Evolutionary conservation across 2,797 vertebrate species (phyloP), one percentile per base, ranked within the genome.

Genomic region (Hemitrygon akajei): DNA sequence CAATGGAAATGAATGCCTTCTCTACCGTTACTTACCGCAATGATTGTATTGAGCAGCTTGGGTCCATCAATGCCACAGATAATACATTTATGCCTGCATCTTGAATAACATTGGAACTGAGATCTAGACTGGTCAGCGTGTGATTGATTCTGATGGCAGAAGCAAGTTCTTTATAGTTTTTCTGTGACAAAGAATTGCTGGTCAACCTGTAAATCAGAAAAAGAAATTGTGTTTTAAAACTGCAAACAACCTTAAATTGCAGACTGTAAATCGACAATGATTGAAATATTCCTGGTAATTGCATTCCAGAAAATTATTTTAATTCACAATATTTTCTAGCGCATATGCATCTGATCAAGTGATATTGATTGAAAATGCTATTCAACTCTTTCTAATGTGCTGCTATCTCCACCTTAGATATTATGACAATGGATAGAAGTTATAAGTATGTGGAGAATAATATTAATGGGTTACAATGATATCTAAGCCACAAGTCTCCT

Each of bases 21-120:
- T 69, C 10, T 63, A 37, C 69, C 6, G 66, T 69, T 69, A 20
- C 86, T 89, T 89, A 89, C 86, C 20, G 0, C n/a, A 89, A n/a
- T 69, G 86, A 89, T 89, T 89, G 63, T 89, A 89, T 69, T 37
- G 86, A 89, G 86, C 86, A 89, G 30, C 63, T 89, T 89, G n/a
- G 34, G 63, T 89, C 86, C 86, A 37, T 89, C 86, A 89, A 20
- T 37, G 86, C 86, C n/a, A 37, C 10, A 10, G 86, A 69, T 18
- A 66, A 37, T 69, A 37, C 63, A 69, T 89, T 89, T 25, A 89
- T 89, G 66, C 86, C 86, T 69, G 63, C 4, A 34, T 89, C 86
- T 89, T 89, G 86, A 89, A 89, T 89, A 37, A 89, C n/a, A 69
- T 89, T 89, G 60, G 86, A 89, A 89, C 86, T 89, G 66, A 89